Conservation (phyloP, 2,113 vertebrate genomes). For the Oncorhynchus gorbuscha region DNA sequence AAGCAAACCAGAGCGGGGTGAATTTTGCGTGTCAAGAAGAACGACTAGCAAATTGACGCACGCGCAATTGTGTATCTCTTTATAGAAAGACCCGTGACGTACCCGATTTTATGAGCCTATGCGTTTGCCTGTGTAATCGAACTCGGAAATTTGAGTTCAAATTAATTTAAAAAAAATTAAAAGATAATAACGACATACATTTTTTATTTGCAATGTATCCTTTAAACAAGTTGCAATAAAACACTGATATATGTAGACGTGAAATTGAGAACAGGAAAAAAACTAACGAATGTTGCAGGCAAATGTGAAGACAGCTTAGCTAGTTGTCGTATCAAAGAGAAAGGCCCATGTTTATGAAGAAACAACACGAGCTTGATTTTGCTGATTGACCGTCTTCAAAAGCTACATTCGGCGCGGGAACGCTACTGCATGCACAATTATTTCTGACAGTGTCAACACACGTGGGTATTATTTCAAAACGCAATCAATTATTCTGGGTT, state of each 20-base stretch:
- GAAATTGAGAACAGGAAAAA: not conserved
- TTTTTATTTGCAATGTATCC: too few relatives aligned
- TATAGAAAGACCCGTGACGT: not conserved
- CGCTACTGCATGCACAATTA: not conserved
- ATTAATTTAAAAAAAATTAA: too few relatives aligned
- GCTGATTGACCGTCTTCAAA: not conserved
- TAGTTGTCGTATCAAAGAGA: not conserved
- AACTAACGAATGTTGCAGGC: not conserved
- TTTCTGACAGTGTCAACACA: not conserved
- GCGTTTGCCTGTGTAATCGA: not conserved
- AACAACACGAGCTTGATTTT: slow-evolving; percentile 5
- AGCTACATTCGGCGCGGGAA: not conserved
- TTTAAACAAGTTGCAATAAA: not conserved
- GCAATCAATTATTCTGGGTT: not conserved
- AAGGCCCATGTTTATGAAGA: not conserved
- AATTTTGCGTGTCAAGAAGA: too few relatives aligned
- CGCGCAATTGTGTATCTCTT: not conserved
- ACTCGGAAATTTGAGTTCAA: not conserved
- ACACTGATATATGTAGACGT: not conserved
- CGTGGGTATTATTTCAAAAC: not conserved
- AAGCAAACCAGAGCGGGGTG: too few relatives aligned
- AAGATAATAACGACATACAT: too few relatives aligned
- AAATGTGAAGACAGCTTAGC: not conserved
- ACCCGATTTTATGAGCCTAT: not conserved
- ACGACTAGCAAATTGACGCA: not conserved